Base-by-base conservation (phyloP, 2,113 vertebrate species). In the Paedocypris sp. region DNA sequence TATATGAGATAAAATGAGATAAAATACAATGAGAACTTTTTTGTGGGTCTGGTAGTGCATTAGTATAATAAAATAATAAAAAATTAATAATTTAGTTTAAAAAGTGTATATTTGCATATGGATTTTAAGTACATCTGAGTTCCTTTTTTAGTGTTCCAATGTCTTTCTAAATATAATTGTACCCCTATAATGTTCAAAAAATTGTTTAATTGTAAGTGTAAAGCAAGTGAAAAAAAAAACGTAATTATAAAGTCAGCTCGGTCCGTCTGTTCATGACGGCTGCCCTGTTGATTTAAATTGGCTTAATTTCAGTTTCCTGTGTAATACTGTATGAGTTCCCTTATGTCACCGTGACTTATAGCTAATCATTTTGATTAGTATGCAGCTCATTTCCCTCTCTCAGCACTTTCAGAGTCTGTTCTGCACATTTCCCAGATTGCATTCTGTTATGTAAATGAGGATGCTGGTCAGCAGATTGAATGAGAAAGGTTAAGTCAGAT, bases 351-450 rank as follows among this genome's bases (percentile, higher is more conserved):
- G 18, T 46, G 63, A 72, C 64, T 71, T 77, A 72, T 68, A 66
- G 74, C 62, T 68, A 63, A 79, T 74, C 70, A 73, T 72, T 79
- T 60, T 54, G 45, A 75, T 75, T 65, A 58, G 42, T 61, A 68
- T 73, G 70, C 76, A 79, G 68, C 69, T 45, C 64, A 67, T 79
- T 75, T 74, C 51, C 54, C 70, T 58, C 56, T 19, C 65, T 83
- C 79, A 79, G 79, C 78, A 72, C 47, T 80, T 73, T 58, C 53
- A 12, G 35, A 68, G 64, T 60, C 54, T 42, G 20, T 39, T 16
- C 19, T 22, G 28, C 26, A 23, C 66, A 48, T 67, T 73, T 64
- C 69, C 72, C 63, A 71, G 75, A 75, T 68, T 45, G 56, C 49
- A 64, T 52, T 60, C 33, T 66, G 68, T 62, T 69, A 69, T 50